Base-by-base conservation (phyloP, 2,888 invertebrate species). In the Hesperia comma region DNA sequence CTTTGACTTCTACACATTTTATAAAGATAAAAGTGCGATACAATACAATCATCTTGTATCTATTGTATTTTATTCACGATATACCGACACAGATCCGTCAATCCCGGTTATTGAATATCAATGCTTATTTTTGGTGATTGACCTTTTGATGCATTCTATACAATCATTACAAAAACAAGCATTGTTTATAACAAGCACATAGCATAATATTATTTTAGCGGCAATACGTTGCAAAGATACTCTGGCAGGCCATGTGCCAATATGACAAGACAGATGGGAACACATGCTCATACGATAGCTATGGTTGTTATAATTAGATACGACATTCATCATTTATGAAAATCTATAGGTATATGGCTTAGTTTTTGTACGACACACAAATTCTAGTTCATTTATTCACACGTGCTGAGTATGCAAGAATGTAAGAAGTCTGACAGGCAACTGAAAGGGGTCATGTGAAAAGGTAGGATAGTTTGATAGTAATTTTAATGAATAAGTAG, bases 301-400 rank as follows among this genome's bases (percentile, higher is more conserved):
- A 46, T 46, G 10, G 43, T 46, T 17, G 43, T 15, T 46, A 17
- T 46, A 43, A 43, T 43, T n/a, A 12, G 17, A 15, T 17, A 17
- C 5, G 43, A 46, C 43, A 12, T 37, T 8, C 3, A 37, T 12
- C 43, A 12, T 37, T 8, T 12, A 37, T 12, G 12, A 12, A 8
- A 37, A 12, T 0, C 37, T n/a, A 10, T 12, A 10, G 37, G 37
- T 12, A 37, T n/a, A n/a, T n/a, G 12, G 12, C 8, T 37, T 12
- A 12, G 12, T 1, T 37, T 37, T 37, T 37, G 12, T 12, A 37
- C 10, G 10, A 2, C 37, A 37, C 3, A 37, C 2, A 12, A 7
- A 46, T 46, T 46, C 17, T 46, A 46, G 43, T 46, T 46, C n/a
- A 15, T 46, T 17, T 46, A 46, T 46, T 46, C 15, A 46, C 43